A percentile compares a stretch with the other conserved stretches of the same genome.
These are phyloP conservation scores for Orthosia gothica DNA, from an alignment of 2,888 invertebrate genomes.

Conservation along the genomic window DNA sequence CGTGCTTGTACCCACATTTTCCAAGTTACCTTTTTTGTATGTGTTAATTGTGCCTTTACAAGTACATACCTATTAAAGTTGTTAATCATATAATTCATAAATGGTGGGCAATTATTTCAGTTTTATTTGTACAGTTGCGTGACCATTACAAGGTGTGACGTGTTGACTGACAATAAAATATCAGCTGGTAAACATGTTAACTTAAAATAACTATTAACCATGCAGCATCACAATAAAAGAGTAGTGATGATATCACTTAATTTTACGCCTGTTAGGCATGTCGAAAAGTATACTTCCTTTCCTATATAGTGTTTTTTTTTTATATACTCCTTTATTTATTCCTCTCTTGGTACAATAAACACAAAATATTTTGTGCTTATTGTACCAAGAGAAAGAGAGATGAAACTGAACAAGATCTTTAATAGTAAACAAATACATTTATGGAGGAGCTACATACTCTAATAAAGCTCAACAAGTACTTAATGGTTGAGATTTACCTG, in stretches of 20 bases:
- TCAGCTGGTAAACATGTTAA: constrained; percentile 10
- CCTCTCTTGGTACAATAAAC: too few species aligned
- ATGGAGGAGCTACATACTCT: too few species aligned
- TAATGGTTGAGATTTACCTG: neutral
- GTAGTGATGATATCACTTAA: neutral
- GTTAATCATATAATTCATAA: constrained; percentile 31
- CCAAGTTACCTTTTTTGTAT: neutral
- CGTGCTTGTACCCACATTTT: neutral
- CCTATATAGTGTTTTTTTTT: too few species aligned
- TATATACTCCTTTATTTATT: too few species aligned
- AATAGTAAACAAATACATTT: too few species aligned
- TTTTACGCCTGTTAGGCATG: neutral
- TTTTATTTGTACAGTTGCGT: constrained; percentile 46
- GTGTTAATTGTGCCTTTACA: constrained; percentile 9
- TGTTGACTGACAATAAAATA: constrained; percentile 28
- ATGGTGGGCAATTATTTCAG: constrained; percentile 29
- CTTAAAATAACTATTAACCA: constrained; percentile 6
- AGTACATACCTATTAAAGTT: constrained; percentile 10
- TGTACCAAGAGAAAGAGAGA: too few species aligned
- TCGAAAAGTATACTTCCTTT: too few species aligned
- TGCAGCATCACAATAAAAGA: neutral
- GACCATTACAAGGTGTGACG: constrained; percentile 34
- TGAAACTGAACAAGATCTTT: too few species aligned
- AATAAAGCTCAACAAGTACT: neutral
- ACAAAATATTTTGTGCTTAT: too few species aligned